Percentiles rank a stretch among this genome's conserved stretches.
Conservation (phyloP, 2,113 vertebrate species). For the Thermophis baileyi region DNA sequence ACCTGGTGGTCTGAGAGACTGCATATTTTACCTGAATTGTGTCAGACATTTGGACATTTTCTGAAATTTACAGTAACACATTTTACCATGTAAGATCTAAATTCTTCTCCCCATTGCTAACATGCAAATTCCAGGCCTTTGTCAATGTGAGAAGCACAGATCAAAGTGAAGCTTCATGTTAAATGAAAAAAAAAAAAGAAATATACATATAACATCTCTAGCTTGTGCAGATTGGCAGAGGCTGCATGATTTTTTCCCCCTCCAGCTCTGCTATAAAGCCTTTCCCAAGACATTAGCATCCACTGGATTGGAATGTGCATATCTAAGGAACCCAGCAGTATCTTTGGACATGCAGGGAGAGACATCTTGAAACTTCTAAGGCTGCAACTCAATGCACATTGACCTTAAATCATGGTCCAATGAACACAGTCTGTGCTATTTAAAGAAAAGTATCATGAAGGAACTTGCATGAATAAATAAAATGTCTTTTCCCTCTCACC, state of each 20-base stretch:
- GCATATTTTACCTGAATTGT: constrained; percentile 36
- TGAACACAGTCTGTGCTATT: not conserved
- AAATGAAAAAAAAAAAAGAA: constrained; percentile 14
- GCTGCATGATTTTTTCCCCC: not conserved
- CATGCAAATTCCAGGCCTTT: not conserved
- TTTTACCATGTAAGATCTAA: constrained; percentile 31
- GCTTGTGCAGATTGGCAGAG: constrained; percentile 8
- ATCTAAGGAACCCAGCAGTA: not conserved
- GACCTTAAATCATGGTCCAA: not conserved
- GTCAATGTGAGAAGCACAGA: not conserved
- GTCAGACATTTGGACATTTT: constrained; percentile 43
- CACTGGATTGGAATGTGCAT: not conserved
- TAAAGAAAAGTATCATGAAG: not conserved
- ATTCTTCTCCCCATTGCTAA: constrained; percentile 16
- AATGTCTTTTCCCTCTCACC: not conserved
- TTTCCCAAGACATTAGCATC: not conserved
- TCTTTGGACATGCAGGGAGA: not conserved
- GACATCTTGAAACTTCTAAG: not conserved
- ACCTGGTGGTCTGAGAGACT: not conserved
- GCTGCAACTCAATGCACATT: not conserved
- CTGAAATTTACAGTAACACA: constrained; percentile 22
- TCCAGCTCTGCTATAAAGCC: not conserved
- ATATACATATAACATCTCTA: not conserved
- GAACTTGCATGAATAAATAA: not conserved
- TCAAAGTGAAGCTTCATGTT: constrained; percentile 3